These are phyloP conservation scores for Calephelis virginiensis DNA, from an alignment of 1,140 invertebrate genomes.

Conservation along the genomic window DNA sequence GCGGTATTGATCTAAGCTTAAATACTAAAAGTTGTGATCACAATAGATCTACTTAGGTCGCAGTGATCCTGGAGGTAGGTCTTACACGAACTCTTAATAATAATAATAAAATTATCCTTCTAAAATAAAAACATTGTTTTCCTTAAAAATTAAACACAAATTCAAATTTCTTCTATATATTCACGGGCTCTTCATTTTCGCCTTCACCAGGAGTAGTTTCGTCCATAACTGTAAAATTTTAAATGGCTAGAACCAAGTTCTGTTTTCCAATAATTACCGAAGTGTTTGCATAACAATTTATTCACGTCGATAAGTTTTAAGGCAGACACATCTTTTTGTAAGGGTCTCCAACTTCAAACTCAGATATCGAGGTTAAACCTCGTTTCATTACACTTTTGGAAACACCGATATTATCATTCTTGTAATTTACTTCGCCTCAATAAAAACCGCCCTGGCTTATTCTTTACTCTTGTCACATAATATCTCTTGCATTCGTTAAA, in stretches of 20 bases:
- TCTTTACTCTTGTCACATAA: slow-evolving; percentile 21
- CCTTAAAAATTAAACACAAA: no score
- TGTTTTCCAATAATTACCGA: slow-evolving; percentile 21
- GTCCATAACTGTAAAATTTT: slow-evolving; percentile 18
- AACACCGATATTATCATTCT: slow-evolving; percentile 14
- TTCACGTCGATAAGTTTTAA: slow-evolving; percentile 19
- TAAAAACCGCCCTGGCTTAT: slow-evolving; percentile 18
- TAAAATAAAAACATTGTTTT: no score
- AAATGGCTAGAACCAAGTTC: slow-evolving; percentile 15
- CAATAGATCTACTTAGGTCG: no score
- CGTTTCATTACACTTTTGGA: slow-evolving; percentile 21
- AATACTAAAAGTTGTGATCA: no score
- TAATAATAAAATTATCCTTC: no score
- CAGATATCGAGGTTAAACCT: slow-evolving; percentile 19
- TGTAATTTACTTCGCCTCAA: slow-evolving; percentile 21
- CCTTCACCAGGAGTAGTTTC: slow-evolving; percentile 13
- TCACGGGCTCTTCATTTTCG: slow-evolving; percentile 22
- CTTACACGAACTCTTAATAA: no score
- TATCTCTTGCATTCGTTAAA: slow-evolving; percentile 21
- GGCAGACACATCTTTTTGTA: slow-evolving; percentile 11
- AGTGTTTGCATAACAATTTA: slow-evolving; percentile 23
- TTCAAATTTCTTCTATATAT: slow-evolving; percentile 17
- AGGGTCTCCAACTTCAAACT: slow-evolving; percentile 20
- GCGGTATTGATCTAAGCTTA: no score
- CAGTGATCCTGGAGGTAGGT: no score